These are phyloP conservation scores for Otolemur crassicaudatus DNA, from an alignment of 2,797 vertebrate species.

Conservation along the genomic window DNA sequence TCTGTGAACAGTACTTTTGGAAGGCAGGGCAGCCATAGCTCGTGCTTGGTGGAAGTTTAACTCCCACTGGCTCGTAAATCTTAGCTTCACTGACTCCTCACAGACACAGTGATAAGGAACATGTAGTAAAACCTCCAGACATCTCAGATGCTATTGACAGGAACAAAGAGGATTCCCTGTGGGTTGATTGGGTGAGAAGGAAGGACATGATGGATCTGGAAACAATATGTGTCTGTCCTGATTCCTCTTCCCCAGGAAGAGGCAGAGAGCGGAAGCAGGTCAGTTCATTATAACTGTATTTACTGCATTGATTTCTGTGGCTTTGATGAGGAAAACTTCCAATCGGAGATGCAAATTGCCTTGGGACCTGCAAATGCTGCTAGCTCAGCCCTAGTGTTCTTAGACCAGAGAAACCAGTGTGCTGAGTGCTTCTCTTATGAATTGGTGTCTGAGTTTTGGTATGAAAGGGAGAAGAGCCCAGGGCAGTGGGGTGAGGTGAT, in stretches of 20 bases:
- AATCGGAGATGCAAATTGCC: neutral
- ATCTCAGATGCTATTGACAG: neutral
- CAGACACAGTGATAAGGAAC: neutral
- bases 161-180: neutral
- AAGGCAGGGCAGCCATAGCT: neutral
- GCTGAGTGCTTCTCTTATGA: neutral
- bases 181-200: neutral
- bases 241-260: slow-evolving; percentile 29
- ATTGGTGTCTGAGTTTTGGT: neutral
- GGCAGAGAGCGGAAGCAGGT: neutral
- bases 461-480: neutral
- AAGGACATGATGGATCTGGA: neutral
- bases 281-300: slow-evolving; percentile 38
- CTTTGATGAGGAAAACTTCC: slow-evolving; percentile 45
- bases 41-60: neutral
- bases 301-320: slow-evolving; percentile 55
- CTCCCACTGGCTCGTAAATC: neutral
- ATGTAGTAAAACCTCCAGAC: neutral
- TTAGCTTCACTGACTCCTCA: neutral
- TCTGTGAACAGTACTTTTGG: neutral
- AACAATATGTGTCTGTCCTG: neutral
- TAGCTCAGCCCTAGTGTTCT: neutral
- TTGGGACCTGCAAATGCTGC: neutral
- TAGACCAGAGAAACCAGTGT: neutral
- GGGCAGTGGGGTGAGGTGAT: neutral